Percentiles rank a stretch among this genome's conserved stretches.
phyloP scores from a whole-genome alignment of 2,113 vertebrate genomes.

The Carlito syrichta region DNA sequence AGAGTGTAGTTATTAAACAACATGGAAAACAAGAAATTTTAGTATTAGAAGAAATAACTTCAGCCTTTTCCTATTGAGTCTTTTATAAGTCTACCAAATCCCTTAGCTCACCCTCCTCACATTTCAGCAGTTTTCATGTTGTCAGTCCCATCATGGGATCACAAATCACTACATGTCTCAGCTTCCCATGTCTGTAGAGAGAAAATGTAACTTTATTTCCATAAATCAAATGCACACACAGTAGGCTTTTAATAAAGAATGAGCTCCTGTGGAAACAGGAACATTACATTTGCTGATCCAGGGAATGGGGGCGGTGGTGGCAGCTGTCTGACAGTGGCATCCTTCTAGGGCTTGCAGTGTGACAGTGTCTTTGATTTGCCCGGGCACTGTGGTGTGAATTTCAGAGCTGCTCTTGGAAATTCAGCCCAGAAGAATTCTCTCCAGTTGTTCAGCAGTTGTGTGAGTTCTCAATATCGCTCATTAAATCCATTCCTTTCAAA shows the following conservation, averaged over 20 bases:
- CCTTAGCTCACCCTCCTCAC: not conserved
- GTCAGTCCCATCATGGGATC: rapidly evolving
- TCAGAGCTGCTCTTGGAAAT: not conserved
- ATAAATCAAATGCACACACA: not conserved
- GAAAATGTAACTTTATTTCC: not conserved
- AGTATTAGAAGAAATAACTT: not conserved
- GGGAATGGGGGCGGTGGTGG: no score
- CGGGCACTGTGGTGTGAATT: not conserved
- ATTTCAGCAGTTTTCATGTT: not conserved
- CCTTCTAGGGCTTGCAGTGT: rapidly evolving
- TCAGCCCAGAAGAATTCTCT: not conserved
- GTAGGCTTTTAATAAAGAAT: not conserved
- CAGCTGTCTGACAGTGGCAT: no score
- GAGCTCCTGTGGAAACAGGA: not conserved
- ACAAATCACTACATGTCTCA: not conserved
- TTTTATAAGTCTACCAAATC: not conserved
- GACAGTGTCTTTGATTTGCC: rapidly evolving
- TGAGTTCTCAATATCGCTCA: not conserved
- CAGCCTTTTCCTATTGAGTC: rapidly evolving
- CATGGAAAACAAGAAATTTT: not conserved
- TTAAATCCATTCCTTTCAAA: not conserved
- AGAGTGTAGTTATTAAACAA: not conserved
- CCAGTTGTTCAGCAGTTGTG: not conserved
- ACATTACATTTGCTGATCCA: not conserved
- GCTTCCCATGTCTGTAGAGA: not conserved